A percentile compares a stretch with the other conserved stretches of the same genome.
These are phyloP conservation scores for Drosophila tripunctata DNA, from an alignment of 2,888 invertebrate genomes.

Conservation along the genomic window DNA sequence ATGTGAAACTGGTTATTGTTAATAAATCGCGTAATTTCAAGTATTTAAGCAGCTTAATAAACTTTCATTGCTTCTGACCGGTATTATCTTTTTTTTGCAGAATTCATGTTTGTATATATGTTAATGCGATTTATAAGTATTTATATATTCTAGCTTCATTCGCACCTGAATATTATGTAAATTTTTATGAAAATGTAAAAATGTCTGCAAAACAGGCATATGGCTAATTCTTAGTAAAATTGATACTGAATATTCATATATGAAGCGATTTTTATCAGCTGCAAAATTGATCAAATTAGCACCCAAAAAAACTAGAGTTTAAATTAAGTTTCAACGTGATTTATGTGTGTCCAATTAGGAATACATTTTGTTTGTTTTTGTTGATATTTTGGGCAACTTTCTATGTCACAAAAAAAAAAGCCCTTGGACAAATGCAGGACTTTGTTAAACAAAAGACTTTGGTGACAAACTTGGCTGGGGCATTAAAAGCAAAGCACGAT, in stretches of 20 bases:
- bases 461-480: constrained; percentile 48
- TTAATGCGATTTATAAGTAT: constrained; percentile 14
- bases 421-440: constrained; percentile 35
- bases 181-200: constrained; percentile 9
- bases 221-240: constrained; percentile 2
- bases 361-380: constrained; percentile 5
- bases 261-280: constrained; percentile 6
- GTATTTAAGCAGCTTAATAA: too few relatives aligned
- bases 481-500: constrained; percentile 21
- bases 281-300: constrained; percentile 18
- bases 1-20: background rate
- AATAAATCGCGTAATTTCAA: too few relatives aligned
- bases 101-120: too few relatives aligned
- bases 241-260: background rate
- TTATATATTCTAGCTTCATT: too few relatives aligned
- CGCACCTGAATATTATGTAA: background rate
- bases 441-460: constrained; percentile 47
- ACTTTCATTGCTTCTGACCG: too few relatives aligned
- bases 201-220: background rate
- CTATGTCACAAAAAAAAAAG: background rate
- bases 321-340: background rate
- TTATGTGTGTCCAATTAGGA: constrained; percentile 29
- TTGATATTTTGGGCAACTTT: constrained; percentile 35
- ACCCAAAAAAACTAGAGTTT: background rate
- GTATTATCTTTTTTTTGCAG: too few relatives aligned